Evolutionary conservation across 2,113 vertebrate species (phyloP), one percentile per base, ranked within the genome.

Genomic region (Brachypteracias leptosomus): DNA sequence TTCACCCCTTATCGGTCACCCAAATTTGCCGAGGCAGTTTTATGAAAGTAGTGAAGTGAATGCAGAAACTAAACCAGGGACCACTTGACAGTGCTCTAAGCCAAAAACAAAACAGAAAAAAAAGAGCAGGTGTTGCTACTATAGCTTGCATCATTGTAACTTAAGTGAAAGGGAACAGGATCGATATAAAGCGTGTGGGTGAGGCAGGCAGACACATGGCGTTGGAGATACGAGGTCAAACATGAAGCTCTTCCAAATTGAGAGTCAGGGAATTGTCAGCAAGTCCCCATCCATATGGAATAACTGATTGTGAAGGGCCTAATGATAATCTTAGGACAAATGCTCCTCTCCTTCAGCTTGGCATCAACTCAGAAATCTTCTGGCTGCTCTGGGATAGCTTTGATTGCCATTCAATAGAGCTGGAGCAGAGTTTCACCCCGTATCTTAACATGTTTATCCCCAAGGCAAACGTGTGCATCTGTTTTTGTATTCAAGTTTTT

Each of bases 131-230:
- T 17, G 0, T 42, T 68, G 54, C 51, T 91, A 11, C 55, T 93
- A 22, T 5, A 82, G 65, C 28, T 90, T 85, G 76, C 66, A 42
- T 89, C n/a, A 25, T 38, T 51, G 16, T 40, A 62, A 46, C 68
- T 92, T 25, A 35, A 81, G 77, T 52, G 57, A 80, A 84, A 70
- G 49, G 67, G 52, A 74, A 54, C 14, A 49, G 63, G 21, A 66
- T 35, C 2, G 0, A 74, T n/a, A 2, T 3, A 59, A 88, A 59
- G 47, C 1, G 1, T 28, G 42, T 36, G 38, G 22, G 54, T 3
- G 21, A 62, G 70, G 65, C 46, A 75, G 62, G 82, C 36, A 38
- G 38, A 40, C 46, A n/a, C 26, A 46, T 10, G 7, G 59, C 2
- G 1, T 2, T 25, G 71, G 44, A 70, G 24, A 80, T 29, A 58